Base-by-base conservation (phyloP, 2,113 vertebrate genomes). In the Sinocyclocheilus rhinocerous region DNA sequence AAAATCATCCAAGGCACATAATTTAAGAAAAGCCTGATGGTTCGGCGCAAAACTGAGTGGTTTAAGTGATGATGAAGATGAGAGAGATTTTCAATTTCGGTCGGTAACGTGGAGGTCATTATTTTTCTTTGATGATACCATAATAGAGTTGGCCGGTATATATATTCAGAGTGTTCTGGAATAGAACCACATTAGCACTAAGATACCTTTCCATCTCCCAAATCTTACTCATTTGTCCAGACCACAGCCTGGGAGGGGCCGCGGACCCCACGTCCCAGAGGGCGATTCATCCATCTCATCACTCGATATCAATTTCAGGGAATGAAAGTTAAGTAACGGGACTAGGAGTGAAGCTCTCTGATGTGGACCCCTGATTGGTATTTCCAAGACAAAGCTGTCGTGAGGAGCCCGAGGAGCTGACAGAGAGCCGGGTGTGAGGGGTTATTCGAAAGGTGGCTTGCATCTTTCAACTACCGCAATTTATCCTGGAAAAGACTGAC, bases 71-170 rank as follows among this genome's bases (percentile, higher is more conserved):
- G 87, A 88, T 78, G 61, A 78, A 90, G 87, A 88, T 76, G 85
- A 84, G 84, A 87, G 86, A 88, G 82, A 88, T 88, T 90, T 90
- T 90, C 89, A 85, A 90, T 90, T 90, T 86, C 89, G 72, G 72
- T 75, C 85, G 33, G 83, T 82, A 90, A 90, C 86, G 83, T 90
- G 89, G 73, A 90, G 82, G 85, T 87, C 83, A 87, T 90, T 90
- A 90, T 88, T 88, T 89, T 87, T 85, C 80, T 90, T 87, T 90
- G 85, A 90, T 88, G 72, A 90, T 69, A 70, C 85, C 63, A 88
- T 88, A 90, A 90, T 90, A 86, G 89, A 88, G 84, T 83, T 85
- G 87, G 87, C 82, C 81, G 42, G 63, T 42, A 81, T 84, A 86
- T 86, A 81, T 82, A 88, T 84, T 84, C 73, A 26, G 73, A 26